Evolutionary conservation across 2,797 vertebrate genomes (phyloP), one percentile per base, ranked within the genome.

Genomic region (Knipowitschia caucasica): DNA sequence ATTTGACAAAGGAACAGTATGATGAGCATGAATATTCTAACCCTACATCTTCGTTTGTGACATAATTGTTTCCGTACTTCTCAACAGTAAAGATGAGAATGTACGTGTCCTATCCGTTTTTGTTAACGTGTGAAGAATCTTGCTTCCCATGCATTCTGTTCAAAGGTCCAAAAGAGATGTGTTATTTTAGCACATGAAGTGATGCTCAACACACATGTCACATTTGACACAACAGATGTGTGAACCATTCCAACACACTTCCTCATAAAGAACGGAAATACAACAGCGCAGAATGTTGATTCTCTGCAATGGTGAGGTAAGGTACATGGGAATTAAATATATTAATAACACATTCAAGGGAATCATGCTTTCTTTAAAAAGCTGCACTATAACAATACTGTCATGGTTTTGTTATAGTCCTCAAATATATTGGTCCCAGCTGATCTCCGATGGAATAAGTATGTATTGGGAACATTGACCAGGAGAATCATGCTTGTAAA

Each of bases 111-210:
- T 44, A 27, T 47, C 27, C 17, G 17, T 9, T 47, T 47, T 14
- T 15, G 45, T 9, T 17, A 30, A 30, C 10, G 27, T 30, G 45
- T 30, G 45, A 47, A 47, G 17, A 47, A 47, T 20, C 45, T 30
- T 20, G 45, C 45, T 20, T 47, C 26, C 44, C 25, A 18, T 29
- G 15, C 44, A 46, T 46, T 46, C 44, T 46, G 44, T 46, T 29
- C 11, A 46, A 29, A 27, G 15, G n/a, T 46, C 26, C 44, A 47
- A 47, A 20, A 18, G 42, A 47, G 45, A 47, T 44, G 45, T 46
- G 44, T 46, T 17, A 47, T 47, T 47, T 47, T 47, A 47, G 17
- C 45, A 47, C 45, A 47, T 47, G 45, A 20, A 30, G 27, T 47
- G 45, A 47, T 10, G 27, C 10, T 12, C 45, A 30, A 47, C 45